A percentile compares a stretch with the other conserved stretches of the same genome.
Evolutionary conservation across 30 jellyfish, hydroid and myxozoan genomes (phyloP).

Genomic region (Chrysaora quinquecirrha): DNA sequence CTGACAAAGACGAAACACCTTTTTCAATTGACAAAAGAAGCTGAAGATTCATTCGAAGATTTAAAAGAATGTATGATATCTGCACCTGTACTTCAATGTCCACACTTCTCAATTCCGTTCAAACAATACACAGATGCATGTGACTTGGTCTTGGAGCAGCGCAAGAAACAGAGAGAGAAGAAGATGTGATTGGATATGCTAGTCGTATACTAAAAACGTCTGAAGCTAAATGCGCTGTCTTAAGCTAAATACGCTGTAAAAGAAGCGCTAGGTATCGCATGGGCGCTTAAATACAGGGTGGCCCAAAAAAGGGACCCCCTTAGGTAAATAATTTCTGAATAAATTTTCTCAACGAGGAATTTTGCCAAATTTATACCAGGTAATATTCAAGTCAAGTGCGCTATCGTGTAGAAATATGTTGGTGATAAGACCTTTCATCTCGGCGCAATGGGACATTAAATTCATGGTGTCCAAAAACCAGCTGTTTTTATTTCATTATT

Average conservation of each 20-base stretch:
- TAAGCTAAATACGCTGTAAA: constrained; percentile 60
- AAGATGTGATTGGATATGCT: constrained; percentile 48
- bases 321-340: no score
- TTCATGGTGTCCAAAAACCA: no score
- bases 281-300: constrained; percentile 10
- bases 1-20: constrained; percentile 45
- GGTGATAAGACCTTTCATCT: no score
- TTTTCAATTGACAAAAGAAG: constrained; percentile 46
- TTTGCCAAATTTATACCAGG: no score
- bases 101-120: constrained; percentile 41
- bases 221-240: no score
- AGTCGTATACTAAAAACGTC: constrained; percentile 40
- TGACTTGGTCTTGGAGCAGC: constrained; percentile 70
- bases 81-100: constrained; percentile 52
- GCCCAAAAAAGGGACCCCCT: no score
- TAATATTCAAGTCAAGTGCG: no score
- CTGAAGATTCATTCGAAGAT: constrained; percentile 47
- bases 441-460: no score
- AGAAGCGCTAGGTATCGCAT: constrained; percentile 49
- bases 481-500: no score
- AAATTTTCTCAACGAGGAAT: no score
- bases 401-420: no score
- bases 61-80: constrained; percentile 34
- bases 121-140: constrained; percentile 61
- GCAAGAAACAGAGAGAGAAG: constrained; percentile 35